Evolutionary conservation across 2,113 vertebrate genomes (phyloP).

Genomic region (Paradoxurus hermaphroditus): DNA sequence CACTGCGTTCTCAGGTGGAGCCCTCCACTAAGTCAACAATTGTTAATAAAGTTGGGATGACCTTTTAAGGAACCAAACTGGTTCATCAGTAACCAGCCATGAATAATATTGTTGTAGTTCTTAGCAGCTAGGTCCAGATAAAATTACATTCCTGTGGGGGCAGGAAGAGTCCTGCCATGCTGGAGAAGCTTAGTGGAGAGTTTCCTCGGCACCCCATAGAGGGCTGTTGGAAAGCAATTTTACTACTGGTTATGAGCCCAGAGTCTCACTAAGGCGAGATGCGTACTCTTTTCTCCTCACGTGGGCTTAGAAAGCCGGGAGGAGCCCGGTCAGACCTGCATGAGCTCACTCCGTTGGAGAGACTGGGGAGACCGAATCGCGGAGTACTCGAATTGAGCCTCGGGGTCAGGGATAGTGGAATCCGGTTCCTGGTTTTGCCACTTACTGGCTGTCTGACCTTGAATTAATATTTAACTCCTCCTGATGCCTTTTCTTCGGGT

Average conservation of each 20-base stretch:
- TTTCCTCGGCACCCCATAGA: not conserved
- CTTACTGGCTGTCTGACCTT: not conserved
- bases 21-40: not conserved
- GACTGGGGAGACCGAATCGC: too few species aligned
- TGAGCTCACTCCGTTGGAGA: not conserved
- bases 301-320: not conserved
- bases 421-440: not conserved
- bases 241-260: not conserved
- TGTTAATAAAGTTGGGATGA: constrained; percentile 53
- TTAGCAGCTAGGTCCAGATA: constrained; percentile 15
- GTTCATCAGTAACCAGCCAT: constrained; percentile 36
- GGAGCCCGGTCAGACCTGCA: not conserved
- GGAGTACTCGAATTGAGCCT: not conserved
- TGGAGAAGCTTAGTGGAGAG: not conserved
- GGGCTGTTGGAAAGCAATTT: constrained; percentile 29
- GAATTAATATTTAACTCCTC: not conserved
- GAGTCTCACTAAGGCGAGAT: constrained; percentile 27
- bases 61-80: constrained; percentile 47
- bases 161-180: not conserved
- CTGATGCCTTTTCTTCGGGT: too few species aligned
- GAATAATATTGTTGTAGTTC: constrained; percentile 61
- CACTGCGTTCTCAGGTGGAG: not conserved
- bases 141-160: not conserved
- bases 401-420: not conserved
- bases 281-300: not conserved